Evolutionary conservation across 2,888 invertebrate species (phyloP), one percentile per base, ranked within the genome.

Genomic region (Flabesymbios commensalis): DNA sequence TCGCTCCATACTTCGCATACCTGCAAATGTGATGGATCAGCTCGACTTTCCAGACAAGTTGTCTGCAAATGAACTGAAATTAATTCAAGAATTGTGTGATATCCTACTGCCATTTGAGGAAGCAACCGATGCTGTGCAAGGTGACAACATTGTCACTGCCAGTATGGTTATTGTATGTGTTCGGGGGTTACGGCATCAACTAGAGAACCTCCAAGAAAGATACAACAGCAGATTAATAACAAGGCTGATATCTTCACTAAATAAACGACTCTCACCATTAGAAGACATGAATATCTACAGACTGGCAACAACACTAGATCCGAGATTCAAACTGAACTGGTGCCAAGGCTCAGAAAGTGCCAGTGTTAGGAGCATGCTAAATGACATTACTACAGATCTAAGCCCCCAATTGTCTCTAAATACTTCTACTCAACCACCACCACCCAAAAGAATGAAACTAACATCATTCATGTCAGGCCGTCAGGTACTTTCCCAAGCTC

Each of bases 41-140:
- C 55, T 55, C n/a, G 26, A 55, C 42, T 42, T 28, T 17, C n/a
- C 17, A 26, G 28, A 49, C 49, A 55, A 55, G 43, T 31, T 55
- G 41, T 28, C 42, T 1, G 28, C n/a, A 5, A 28, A 55, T 19
- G 55, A 55, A 24, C 22, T 24, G 26, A 55, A 19, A 42, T n/a
- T 42, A 28, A n/a, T n/a, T n/a, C n/a, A n/a, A n/a, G n/a, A n/a
- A n/a, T n/a, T n/a, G n/a, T n/a, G n/a, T n/a, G 49, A 49, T 29
- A 31, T 49, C 7, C 31, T 31, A 28, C 14, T 7, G 10, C 29
- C 29, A 7, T 49, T 49, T 29, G 49, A 45, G 45, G 45, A 10
- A 24, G 45, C 45, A 10, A 45, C 45, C 17, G 45, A 45, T 22
- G 7, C 10, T 24, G 22, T 24, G 10, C 45, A 45, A 22, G 45